Evolutionary conservation across 2,888 invertebrate genomes (phyloP).

Genomic region (Apomyelois bistriatella): DNA sequence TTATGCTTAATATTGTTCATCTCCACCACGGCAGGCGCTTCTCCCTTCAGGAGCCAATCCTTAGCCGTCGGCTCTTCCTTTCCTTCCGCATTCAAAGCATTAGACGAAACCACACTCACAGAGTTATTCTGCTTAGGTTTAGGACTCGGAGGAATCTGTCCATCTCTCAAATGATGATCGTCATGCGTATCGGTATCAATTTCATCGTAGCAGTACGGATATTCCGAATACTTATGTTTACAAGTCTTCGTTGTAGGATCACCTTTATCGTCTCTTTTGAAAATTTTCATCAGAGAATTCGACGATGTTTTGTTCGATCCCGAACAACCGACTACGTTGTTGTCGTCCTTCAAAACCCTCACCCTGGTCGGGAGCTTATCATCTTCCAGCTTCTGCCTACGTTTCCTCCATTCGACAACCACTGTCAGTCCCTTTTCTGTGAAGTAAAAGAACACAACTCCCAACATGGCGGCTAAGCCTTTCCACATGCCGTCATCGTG

Average conservation of each 20-base stretch:
- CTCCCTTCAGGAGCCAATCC: conserved; percentile 65
- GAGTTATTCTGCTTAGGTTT: conserved; percentile 70
- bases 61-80: conserved; percentile 67
- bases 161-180: conserved; percentile 77
- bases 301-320: conserved; percentile 60
- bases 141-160: conserved; percentile 62
- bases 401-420: conserved; percentile 89
- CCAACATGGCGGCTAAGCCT: conserved; percentile 89
- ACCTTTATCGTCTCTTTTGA: conserved; percentile 62
- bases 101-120: conserved; percentile 72
- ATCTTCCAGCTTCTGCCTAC: conserved; percentile 84
- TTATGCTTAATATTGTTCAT: conserved; percentile 74
- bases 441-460: conserved; percentile 93
- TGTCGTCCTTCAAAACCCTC: conserved; percentile 85
- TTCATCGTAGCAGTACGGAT: conserved; percentile 92
- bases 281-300: conserved; percentile 63
- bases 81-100: conserved; percentile 56
- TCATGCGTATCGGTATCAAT: conserved; percentile 87
- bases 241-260: conserved; percentile 84
- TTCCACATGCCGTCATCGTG: conserved; percentile 90
- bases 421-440: conserved; percentile 91
- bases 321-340: conserved; percentile 62
- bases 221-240: conserved; percentile 93
- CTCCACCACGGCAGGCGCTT: conserved; percentile 61
- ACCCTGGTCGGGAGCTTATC: conserved; percentile 83